Evolutionary conservation across 2,888 invertebrate genomes (phyloP).

Genomic region (Globia sparganii): DNA sequence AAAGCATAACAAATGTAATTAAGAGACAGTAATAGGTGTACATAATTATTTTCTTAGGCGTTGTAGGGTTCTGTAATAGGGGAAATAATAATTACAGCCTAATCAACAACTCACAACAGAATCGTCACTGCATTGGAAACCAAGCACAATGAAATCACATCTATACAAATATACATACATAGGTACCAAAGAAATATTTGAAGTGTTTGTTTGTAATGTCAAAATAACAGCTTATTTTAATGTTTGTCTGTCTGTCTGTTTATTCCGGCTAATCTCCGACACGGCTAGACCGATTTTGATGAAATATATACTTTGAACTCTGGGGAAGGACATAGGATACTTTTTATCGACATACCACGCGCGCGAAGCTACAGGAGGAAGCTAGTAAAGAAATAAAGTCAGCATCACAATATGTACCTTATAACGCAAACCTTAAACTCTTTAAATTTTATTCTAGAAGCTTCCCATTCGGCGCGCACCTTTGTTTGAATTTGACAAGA

Average conservation of each 20-base stretch:
- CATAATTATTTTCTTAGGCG: not conserved
- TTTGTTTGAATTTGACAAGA: too few species aligned
- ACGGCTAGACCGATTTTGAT: not conserved
- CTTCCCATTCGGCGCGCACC: too few species aligned
- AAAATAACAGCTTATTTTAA: not conserved
- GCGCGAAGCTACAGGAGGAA: not conserved
- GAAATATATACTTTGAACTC: not conserved
- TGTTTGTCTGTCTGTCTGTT: not conserved
- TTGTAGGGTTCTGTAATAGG: not conserved
- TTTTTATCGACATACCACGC: not conserved
- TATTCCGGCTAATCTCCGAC: not conserved
- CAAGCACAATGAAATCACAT: not conserved
- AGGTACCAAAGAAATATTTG: not conserved
- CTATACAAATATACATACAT: not conserved
- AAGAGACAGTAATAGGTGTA: not conserved
- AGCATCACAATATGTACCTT: not conserved
- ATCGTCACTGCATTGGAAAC: not conserved
- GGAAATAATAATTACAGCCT: not conserved
- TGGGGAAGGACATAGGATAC: not conserved
- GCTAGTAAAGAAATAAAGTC: not conserved
- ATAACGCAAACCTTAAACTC: too few species aligned
- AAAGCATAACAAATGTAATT: not conserved
- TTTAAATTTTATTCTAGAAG: too few species aligned
- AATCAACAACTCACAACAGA: not conserved
- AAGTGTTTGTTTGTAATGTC: not conserved